phyloP scores from a whole-genome alignment of 2,113 vertebrate genomes.

The Astur gentilis region DNA sequence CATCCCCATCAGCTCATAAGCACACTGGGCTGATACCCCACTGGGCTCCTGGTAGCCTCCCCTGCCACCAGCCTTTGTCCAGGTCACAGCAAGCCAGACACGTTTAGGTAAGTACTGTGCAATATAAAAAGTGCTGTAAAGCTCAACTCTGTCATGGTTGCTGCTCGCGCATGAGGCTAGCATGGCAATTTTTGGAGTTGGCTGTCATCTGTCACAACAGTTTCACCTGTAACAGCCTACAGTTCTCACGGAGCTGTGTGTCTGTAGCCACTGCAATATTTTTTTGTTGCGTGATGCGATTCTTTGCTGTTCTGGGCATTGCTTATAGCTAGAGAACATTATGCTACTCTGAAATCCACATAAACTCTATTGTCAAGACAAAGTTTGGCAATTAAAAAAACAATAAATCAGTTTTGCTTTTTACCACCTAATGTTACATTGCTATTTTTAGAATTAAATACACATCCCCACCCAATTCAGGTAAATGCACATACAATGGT shows the following conservation, averaged over 20 bases:
- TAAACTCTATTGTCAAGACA: neutral
- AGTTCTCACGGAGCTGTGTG: rapidly evolving
- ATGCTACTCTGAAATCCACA: neutral
- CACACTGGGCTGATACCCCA: neutral
- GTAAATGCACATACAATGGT: rapidly evolving
- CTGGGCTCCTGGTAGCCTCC: neutral
- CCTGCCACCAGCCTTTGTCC: neutral
- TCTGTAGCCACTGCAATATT: neutral
- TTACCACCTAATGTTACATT: neutral
- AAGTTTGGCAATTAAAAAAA: neutral
- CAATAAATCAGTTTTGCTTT: neutral
- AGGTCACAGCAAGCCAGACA: neutral
- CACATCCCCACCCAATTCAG: neutral
- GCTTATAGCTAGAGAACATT: neutral
- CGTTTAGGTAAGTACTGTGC: neutral
- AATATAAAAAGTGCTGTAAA: neutral
- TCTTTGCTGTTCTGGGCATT: neutral
- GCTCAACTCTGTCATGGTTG: neutral
- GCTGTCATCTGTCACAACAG: neutral
- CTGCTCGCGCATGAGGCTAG: neutral
- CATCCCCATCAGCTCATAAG: slow-evolving; percentile 1
- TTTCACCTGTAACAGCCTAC: neutral
- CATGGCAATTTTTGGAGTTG: neutral
- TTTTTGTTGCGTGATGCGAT: neutral
- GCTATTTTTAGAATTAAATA: neutral